Evolutionary conservation across 64 coral and sea anemone genomes (phyloP), one percentile per base, ranked within the genome.

Genomic region (Montipora efflorescens): DNA sequence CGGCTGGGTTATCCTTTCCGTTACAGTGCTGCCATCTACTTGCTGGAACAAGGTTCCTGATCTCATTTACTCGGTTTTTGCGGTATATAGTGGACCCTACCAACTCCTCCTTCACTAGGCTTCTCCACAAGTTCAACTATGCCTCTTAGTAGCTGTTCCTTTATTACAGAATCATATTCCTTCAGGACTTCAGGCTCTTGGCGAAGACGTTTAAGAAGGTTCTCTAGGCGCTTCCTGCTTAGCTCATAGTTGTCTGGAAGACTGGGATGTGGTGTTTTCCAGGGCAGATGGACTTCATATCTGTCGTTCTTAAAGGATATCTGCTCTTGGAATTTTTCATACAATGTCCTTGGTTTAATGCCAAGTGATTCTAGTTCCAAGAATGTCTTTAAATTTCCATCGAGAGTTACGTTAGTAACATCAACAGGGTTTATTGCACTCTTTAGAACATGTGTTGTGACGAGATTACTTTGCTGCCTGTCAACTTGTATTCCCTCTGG

Each of bases 221-320:
- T 48, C 1, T 72, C 48, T 74, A 84, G 18, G 8, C 79, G 62
- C 52, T 61, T 75, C 49, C 58, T 84, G 79, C 94, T 86, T 16
- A 92, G 51, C 0, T 79, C 44, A 81, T 78, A 84, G 70, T 96
- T 83, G 49, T 96, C 94, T 44, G 78, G 94, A 46, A 92, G 71
- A 45, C 18, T 45, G 1, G 77, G 43, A 80, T 96, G 94, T 55
- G 72, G 47, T 51, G 57, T 61, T 73, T 92, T 95, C 83, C 75
- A 91, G 6, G 82, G 89, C n/a, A 92, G 19, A 25, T 86, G 79
- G 8, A 95, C 94, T 78, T 87, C 64, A 62, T 92, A 95, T 12
- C 62, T 59, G 12, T 74, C 44, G 71, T 95, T 76, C 4, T 74
- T 88, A 78, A 77, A 77, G 25, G 75, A 18, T 79, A 79, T 79